Base-by-base conservation (phyloP, 2,888 invertebrate species). In the Junonia oenone region DNA sequence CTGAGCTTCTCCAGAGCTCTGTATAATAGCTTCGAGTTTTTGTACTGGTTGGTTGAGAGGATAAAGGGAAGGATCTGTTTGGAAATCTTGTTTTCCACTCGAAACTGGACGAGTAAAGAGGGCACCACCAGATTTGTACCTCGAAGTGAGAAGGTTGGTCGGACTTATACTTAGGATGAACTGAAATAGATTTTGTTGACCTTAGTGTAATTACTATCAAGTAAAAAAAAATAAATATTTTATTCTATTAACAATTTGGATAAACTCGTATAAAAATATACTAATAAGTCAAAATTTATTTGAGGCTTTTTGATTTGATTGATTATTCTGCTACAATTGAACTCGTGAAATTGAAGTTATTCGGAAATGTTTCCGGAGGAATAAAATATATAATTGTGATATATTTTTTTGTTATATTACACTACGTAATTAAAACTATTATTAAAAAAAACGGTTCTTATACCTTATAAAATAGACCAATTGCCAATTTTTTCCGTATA, bases 391-490 rank as follows among this genome's bases (percentile, higher is more conserved):
- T n/a, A n/a, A 9, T 31, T 31, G 13, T 35, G 14, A 2, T 70
- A n/a, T n/a, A n/a, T n/a, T n/a, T n/a, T n/a, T n/a, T n/a, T n/a
- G n/a, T n/a, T n/a, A n/a, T n/a, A n/a, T n/a, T n/a, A n/a, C n/a
- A n/a, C n/a, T n/a, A n/a, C n/a, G n/a, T n/a, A n/a, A n/a, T n/a
- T n/a, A n/a, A n/a, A n/a, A n/a, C n/a, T n/a, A n/a, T n/a, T n/a
- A n/a, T n/a, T n/a, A n/a, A n/a, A n/a, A n/a, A n/a, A n/a, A n/a
- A n/a, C n/a, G n/a, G n/a, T n/a, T n/a, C n/a, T n/a, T n/a, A n/a
- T n/a, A 94, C 95, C 92, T 96, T 97, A 75, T 96, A 97, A 68
- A 97, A 94, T 1, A 97, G 82, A 14, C 94, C 91, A 54, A 94
- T 84, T 0, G 96, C 95, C 22, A 97, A 77, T 45, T 92, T 91